A percentile compares a stretch with the other conserved stretches of the same genome.
phyloP scores from a whole-genome alignment of 2,888 invertebrate genomes.

The Drosophila neotestacea region DNA sequence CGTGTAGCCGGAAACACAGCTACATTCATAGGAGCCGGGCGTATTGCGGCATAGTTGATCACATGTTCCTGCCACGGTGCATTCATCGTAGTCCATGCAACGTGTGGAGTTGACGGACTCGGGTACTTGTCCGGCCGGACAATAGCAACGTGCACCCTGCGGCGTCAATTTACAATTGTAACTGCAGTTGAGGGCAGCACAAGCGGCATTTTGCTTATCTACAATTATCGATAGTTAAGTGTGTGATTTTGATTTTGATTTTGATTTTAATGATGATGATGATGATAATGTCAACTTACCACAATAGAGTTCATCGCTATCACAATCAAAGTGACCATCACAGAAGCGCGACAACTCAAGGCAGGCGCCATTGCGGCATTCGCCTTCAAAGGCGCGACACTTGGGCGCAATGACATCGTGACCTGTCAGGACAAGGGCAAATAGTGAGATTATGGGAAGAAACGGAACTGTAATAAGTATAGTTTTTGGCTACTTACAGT shows the following conservation, averaged over 20 bases:
- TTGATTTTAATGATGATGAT: constrained; percentile 4
- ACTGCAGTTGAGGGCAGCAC: constrained; percentile 87
- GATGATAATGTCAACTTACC: constrained; percentile 67
- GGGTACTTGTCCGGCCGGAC: constrained; percentile 88
- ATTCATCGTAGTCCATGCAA: constrained; percentile 93
- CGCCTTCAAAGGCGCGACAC: constrained; percentile 89
- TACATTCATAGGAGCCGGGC: constrained; percentile 89
- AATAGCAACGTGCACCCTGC: constrained; percentile 91
- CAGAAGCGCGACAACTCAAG: constrained; percentile 85
- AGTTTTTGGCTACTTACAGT: constrained; percentile 87
- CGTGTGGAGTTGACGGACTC: constrained; percentile 85
- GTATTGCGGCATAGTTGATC: constrained; percentile 91
- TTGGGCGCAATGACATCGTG: constrained; percentile 86
- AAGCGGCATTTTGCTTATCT: constrained; percentile 85
- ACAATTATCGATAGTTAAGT: constrained; percentile 14
- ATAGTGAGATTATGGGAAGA: constrained; percentile 2
- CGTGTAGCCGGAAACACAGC: constrained; percentile 90
- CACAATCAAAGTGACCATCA: constrained; percentile 84
- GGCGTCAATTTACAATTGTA: constrained; percentile 90
- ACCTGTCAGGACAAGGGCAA: constrained; percentile 80
- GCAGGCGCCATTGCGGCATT: constrained; percentile 87
- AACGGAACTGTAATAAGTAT: background rate
- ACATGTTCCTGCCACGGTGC: constrained; percentile 89
- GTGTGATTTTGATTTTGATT: constrained; percentile 11
- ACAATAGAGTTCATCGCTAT: constrained; percentile 84